phyloP scores from a whole-genome alignment of 2,888 invertebrate genomes.

The Smittia sp. region DNA sequence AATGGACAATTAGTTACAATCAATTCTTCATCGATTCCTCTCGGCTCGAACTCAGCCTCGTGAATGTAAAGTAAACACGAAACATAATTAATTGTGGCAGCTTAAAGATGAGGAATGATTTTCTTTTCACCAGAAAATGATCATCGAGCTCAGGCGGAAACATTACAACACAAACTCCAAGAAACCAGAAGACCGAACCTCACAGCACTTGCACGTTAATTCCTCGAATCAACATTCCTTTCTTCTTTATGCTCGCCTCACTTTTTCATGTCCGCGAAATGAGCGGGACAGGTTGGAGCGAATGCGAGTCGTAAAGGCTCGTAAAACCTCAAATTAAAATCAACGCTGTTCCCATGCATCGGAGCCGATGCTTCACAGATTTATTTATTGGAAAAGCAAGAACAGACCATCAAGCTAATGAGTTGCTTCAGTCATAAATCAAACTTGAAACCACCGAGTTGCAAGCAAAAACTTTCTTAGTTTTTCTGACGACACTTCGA shows the following conservation, averaged over 20 bases:
- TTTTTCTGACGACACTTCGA: no score
- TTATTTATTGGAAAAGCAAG: no score
- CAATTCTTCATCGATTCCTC: no score
- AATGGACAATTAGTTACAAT: no score
- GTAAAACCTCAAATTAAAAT: background rate
- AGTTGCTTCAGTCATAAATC: no score
- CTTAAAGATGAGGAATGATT: background rate
- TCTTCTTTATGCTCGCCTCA: conserved; percentile 7
- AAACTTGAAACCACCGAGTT: no score
- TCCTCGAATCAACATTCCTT: conserved; percentile 15
- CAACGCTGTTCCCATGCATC: background rate
- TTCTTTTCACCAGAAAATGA: background rate
- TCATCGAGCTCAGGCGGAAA: background rate
- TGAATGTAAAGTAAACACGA: background rate
- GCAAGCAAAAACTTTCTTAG: no score
- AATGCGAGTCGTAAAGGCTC: background rate
- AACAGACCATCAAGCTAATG: no score
- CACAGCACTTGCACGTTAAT: conserved; percentile 16
- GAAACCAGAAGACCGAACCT: conserved; percentile 1
- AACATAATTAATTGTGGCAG: background rate
- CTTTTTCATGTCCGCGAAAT: background rate
- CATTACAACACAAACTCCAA: background rate
- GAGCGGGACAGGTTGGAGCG: background rate
- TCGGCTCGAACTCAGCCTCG: background rate
- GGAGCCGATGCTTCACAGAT: no score